These are phyloP conservation scores for Sebastes paucispinis DNA, from an alignment of 2,797 vertebrate genomes.

Conservation along the genomic window DNA sequence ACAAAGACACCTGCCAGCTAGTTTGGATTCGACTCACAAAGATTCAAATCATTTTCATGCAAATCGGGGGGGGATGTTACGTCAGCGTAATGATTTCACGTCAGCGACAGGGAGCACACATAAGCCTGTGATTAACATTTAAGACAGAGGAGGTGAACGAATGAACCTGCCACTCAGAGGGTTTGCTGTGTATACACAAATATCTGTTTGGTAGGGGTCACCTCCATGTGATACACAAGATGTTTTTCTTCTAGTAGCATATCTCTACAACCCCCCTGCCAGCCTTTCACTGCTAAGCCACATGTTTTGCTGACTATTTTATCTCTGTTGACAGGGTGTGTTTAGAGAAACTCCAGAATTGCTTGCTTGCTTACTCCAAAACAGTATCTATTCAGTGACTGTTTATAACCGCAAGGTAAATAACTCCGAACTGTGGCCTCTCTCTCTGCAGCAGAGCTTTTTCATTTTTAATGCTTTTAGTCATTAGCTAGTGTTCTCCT, in stretches of 20 bases:
- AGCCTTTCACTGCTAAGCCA: background rate
- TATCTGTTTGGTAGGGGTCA: background rate
- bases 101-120: background rate
- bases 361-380: background rate
- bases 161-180: background rate
- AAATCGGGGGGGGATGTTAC: conserved; percentile 19
- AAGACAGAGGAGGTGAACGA: conserved; percentile 3
- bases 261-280: background rate
- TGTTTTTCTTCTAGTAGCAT: background rate
- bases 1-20: conserved; percentile 13
- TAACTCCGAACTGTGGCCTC: background rate
- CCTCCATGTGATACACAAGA: background rate
- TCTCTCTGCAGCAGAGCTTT: conserved; percentile 19
- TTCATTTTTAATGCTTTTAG: conserved; percentile 75
- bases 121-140: conserved; percentile 17
- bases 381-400: background rate
- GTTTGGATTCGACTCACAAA: background rate
- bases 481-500: conserved; percentile 60
- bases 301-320: conserved; percentile 5
- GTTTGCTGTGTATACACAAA: background rate
- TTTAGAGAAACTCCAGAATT: conserved; percentile 12
- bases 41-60: conserved; percentile 36
- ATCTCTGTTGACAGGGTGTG: conserved; percentile 3
- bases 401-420: conserved; percentile 40
- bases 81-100: background rate